phyloP scores from a whole-genome alignment of 2,888 invertebrate species.

The Bombyx huttoni region DNA sequence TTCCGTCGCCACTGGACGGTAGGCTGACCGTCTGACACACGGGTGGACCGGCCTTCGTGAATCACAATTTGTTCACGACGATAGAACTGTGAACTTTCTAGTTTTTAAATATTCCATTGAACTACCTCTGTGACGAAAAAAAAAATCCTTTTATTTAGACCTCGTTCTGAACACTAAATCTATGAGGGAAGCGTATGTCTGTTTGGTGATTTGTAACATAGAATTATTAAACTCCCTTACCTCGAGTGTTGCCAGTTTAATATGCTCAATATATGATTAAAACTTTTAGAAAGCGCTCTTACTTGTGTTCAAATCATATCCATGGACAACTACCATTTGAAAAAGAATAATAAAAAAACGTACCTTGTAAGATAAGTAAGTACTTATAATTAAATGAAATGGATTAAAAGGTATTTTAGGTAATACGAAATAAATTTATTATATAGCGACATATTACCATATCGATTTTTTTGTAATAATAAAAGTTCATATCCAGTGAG shows the following conservation, averaged over 20 bases:
- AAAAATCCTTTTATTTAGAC: no score
- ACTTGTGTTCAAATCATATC: slow-evolving; percentile 1
- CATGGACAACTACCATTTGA: not conserved
- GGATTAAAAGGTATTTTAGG: not conserved
- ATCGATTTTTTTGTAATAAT: not conserved
- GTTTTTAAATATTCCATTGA: not conserved
- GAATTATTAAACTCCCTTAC: not conserved
- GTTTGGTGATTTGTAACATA: no score
- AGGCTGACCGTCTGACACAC: slow-evolving; percentile 47
- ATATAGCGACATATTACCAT: not conserved
- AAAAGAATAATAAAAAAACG: not conserved
- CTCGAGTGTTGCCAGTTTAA: not conserved
- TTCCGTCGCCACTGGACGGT: slow-evolving; percentile 45
- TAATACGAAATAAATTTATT: not conserved
- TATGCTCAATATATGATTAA: not conserved
- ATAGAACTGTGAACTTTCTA: not conserved
- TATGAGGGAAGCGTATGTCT: no score
- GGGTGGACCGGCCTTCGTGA: slow-evolving; percentile 12
- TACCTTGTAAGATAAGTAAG: not conserved
- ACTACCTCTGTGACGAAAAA: not conserved
- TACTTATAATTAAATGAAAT: not conserved
- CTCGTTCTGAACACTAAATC: no score
- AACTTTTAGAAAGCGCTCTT: not conserved
- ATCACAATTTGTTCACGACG: slow-evolving; percentile 8
- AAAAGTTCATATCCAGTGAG: not conserved